Conservation (phyloP, 2,113 vertebrate species). For the Neofelis nebulosa region DNA sequence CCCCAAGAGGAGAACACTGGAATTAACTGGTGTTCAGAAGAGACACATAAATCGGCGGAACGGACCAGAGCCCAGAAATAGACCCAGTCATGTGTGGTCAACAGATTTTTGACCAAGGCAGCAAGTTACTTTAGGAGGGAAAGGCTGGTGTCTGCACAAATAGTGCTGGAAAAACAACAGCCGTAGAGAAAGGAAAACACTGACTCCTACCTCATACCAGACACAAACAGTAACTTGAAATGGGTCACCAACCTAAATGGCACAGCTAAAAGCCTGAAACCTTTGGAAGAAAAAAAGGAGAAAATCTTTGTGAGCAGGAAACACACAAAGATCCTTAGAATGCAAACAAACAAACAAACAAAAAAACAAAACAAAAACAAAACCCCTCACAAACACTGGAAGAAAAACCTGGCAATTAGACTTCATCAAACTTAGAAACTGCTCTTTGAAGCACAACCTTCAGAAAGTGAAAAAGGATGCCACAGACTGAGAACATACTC, state of each 20-base stretch:
- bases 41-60: constrained; percentile 6
- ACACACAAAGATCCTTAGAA: neutral
- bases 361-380: neutral
- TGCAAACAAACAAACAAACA: neutral
- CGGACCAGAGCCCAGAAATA: neutral
- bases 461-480: neutral
- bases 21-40: neutral
- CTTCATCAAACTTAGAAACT: constrained; percentile 46
- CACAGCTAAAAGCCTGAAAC: neutral
- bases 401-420: neutral
- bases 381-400: neutral
- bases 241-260: neutral
- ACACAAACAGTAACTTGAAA: constrained; percentile 28
- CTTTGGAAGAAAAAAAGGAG: neutral
- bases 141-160: neutral
- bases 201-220: neutral
- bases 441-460: neutral
- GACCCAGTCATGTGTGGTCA: neutral
- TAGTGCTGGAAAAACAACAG: neutral
- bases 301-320: neutral
- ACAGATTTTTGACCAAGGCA: constrained; percentile 8
- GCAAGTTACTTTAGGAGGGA: neutral
- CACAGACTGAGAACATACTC: constrained; percentile 14
- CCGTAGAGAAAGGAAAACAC: neutral
- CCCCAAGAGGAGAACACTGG: neutral